Percentiles rank a stretch among this genome's conserved stretches.
These are phyloP conservation scores for Corvus cornix DNA, from an alignment of 2,113 vertebrate genomes.

Conservation along the genomic window DNA sequence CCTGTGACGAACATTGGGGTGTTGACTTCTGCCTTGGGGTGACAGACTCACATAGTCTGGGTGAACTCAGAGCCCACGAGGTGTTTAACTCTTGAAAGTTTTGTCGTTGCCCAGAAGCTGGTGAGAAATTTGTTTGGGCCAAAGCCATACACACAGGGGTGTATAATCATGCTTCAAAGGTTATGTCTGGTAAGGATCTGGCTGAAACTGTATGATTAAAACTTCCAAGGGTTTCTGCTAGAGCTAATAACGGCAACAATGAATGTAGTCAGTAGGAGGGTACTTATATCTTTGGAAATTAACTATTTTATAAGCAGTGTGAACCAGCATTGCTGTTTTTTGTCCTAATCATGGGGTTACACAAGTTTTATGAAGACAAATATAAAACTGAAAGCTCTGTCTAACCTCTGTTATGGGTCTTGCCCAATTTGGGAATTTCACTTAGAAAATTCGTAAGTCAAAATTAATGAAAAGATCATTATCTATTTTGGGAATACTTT, in stretches of 20 bases:
- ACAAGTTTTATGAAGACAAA: background rate
- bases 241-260: background rate
- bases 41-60: background rate
- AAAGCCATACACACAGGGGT: background rate
- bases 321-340: background rate
- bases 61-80: accelerated
- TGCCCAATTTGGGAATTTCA: background rate
- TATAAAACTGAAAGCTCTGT: background rate
- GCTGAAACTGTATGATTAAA: background rate
- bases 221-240: background rate
- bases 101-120: background rate
- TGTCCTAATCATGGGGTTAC: background rate
- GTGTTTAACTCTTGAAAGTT: background rate
- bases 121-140: background rate
- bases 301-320: background rate
- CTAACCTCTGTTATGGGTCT: background rate
- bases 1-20: accelerated
- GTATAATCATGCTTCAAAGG: background rate
- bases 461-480: background rate
- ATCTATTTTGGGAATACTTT: background rate
- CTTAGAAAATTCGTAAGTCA: background rate
- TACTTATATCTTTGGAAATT: background rate
- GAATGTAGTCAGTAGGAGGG: background rate
- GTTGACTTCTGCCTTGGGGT: accelerated
- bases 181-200: background rate